Percentiles rank a stretch among this genome's conserved stretches.
Evolutionary conservation across 2,113 vertebrate species (phyloP).

Genomic region (Channa maculata): DNA sequence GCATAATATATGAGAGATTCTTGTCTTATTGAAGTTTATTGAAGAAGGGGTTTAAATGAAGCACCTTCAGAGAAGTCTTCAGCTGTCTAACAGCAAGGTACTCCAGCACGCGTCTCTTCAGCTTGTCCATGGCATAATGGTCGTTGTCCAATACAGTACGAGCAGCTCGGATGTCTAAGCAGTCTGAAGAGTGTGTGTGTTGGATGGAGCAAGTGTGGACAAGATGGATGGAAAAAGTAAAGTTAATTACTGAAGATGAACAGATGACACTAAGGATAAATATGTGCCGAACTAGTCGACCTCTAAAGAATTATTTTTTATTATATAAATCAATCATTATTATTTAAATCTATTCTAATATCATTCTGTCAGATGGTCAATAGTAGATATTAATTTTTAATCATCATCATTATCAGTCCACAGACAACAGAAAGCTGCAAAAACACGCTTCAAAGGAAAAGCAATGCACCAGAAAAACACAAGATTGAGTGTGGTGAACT

Average conservation of each 20-base stretch:
- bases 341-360: too few relatives aligned
- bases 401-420: too few relatives aligned
- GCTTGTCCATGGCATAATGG: conserved; percentile 96
- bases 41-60: background rate
- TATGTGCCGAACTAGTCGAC: too few relatives aligned
- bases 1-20: too few relatives aligned
- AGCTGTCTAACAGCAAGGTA: conserved; percentile 96
- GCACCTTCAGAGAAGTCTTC: conserved; percentile 89
- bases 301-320: too few relatives aligned
- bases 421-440: too few relatives aligned
- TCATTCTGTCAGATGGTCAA: too few relatives aligned
- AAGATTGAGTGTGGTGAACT: too few relatives aligned
- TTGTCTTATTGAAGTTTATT: background rate
- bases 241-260: background rate
- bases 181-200: conserved; percentile 81
- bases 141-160: conserved; percentile 93
- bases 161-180: conserved; percentile 92
- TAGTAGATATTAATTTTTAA: too few relatives aligned
- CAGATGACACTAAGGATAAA: background rate
- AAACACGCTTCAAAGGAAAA: too few relatives aligned
- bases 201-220: background rate
- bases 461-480: too few relatives aligned
- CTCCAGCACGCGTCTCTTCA: conserved; percentile 96
- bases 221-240: background rate
- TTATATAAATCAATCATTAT: too few relatives aligned